These are phyloP conservation scores for Priocnemis perturbator DNA, from an alignment of 2,888 invertebrate genomes.

Conservation along the genomic window DNA sequence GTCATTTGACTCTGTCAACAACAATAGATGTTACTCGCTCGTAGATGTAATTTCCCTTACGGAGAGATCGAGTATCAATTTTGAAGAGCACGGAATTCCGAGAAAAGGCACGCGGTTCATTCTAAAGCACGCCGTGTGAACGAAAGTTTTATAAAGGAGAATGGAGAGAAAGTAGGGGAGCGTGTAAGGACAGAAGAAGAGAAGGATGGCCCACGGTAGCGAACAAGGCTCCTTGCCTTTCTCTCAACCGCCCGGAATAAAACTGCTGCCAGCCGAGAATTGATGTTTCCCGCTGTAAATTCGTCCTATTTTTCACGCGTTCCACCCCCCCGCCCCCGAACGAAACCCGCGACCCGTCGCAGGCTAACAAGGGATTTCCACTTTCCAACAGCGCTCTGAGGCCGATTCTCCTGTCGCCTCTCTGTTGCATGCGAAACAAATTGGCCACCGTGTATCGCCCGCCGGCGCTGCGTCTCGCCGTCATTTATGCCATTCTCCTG, in stretches of 20 bases:
- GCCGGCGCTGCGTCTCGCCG: no score
- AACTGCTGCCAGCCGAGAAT: constrained; percentile 51
- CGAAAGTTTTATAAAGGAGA: no score
- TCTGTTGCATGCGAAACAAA: constrained; percentile 25
- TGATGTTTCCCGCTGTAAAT: constrained; percentile 54
- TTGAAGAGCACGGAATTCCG: no score
- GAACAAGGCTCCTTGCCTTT: not conserved
- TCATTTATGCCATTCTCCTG: no score
- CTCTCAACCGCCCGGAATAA: constrained; percentile 39
- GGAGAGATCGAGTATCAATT: no score
- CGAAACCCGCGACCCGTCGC: constrained; percentile 8
- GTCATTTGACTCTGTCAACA: not conserved
- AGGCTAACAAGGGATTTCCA: constrained; percentile 56
- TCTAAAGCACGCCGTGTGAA: no score
- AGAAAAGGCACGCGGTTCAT: no score
- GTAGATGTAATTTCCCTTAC: no score
- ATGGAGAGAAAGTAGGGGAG: no score
- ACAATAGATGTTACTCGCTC: not conserved
- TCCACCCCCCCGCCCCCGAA: constrained; percentile 15
- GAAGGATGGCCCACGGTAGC: no score
- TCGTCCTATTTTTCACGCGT: constrained; percentile 55
- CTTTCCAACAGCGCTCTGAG: constrained; percentile 1
- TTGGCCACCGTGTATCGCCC: constrained; percentile 3
- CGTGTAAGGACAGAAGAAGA: no score
- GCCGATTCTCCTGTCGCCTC: constrained; percentile 8